Conservation (phyloP, 2,888 invertebrate genomes). For the Tromatobia lineatoria region DNA sequence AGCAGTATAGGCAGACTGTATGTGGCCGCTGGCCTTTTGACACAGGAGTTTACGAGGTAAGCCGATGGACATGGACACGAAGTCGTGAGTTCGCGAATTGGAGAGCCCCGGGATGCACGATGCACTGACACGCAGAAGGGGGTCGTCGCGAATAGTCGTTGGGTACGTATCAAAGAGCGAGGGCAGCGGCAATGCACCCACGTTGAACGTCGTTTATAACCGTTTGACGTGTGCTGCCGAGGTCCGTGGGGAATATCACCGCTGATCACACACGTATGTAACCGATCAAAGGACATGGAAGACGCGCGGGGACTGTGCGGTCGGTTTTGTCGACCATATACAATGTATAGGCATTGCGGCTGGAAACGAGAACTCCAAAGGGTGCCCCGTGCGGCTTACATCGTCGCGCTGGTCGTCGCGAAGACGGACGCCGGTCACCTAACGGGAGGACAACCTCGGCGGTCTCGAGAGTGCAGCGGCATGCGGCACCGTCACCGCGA, state of each 20-base stretch:
- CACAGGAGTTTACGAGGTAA: conserved; percentile 60
- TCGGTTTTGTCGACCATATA: conserved; percentile 12
- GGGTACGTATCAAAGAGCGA: neutral
- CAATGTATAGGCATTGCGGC: conserved; percentile 51
- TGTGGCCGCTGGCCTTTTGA: conserved; percentile 29
- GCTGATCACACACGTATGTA: conserved; percentile 48
- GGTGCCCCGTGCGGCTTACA: conserved; percentile 60
- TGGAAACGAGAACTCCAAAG: conserved; percentile 60
- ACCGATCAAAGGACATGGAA: conserved; percentile 58
- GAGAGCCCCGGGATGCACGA: conserved; percentile 53
- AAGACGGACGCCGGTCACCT: conserved; percentile 73
- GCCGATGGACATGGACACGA: conserved; percentile 51
- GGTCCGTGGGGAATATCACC: conserved; percentile 41
- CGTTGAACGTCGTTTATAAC: conserved; percentile 64
- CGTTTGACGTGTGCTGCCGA: conserved; percentile 62
- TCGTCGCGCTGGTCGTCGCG: conserved; percentile 65
- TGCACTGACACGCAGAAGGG: conserved; percentile 67
- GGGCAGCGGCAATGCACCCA: conserved; percentile 21
- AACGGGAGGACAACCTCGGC: conserved; percentile 74
- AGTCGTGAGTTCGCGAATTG: conserved; percentile 69
- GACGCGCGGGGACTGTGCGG: conserved; percentile 47
- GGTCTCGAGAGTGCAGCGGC: conserved; percentile 62
- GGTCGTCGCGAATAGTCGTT: conserved; percentile 60
- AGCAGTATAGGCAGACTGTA: conserved; percentile 10
- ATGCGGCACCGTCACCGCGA: conserved; percentile 40